Conservation (phyloP, 2,113 vertebrate genomes). For the Symphodus melops region DNA sequence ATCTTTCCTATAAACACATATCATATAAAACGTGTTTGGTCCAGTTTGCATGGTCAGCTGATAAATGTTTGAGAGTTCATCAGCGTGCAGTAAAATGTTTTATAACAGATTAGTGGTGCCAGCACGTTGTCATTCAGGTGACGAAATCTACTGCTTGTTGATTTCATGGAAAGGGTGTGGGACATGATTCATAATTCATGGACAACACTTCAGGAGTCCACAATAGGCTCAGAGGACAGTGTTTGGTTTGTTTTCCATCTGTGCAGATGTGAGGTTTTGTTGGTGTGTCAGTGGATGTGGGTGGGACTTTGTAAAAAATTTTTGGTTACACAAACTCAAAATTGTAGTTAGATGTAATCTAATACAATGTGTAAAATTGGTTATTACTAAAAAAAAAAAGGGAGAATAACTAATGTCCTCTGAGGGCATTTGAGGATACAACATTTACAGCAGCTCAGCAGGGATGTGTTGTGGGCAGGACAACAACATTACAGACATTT, state of each 20-base stretch:
- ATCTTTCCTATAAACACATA: neutral
- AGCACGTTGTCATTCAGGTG: neutral
- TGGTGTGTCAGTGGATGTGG: neutral
- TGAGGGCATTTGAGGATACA: conserved; percentile 21
- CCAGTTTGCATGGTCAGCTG: neutral
- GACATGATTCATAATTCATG: conserved; percentile 16
- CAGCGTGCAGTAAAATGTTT: neutral
- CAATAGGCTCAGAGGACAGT: neutral
- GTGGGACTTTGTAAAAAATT: neutral
- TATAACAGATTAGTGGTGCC: neutral
- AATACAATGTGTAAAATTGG: neutral
- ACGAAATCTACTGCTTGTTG: conserved; percentile 6
- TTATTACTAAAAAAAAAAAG: neutral
- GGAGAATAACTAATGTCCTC: neutral
- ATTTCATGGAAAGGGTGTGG: conserved; percentile 28
- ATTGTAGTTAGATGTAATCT: neutral
- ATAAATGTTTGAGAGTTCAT: neutral
- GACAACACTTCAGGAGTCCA: neutral
- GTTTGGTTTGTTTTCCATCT: conserved; percentile 7
- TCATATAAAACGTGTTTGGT: neutral
- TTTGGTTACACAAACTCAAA: neutral
- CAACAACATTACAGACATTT: conserved; percentile 68
- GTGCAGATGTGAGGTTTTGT: neutral
- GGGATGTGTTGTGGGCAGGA: conserved; percentile 46
- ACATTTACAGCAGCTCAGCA: conserved; percentile 15